Evolutionary conservation across 2,888 invertebrate genomes (phyloP), one percentile per base, ranked within the genome.

Genomic region (Lepidocyrtoides sp.): DNA sequence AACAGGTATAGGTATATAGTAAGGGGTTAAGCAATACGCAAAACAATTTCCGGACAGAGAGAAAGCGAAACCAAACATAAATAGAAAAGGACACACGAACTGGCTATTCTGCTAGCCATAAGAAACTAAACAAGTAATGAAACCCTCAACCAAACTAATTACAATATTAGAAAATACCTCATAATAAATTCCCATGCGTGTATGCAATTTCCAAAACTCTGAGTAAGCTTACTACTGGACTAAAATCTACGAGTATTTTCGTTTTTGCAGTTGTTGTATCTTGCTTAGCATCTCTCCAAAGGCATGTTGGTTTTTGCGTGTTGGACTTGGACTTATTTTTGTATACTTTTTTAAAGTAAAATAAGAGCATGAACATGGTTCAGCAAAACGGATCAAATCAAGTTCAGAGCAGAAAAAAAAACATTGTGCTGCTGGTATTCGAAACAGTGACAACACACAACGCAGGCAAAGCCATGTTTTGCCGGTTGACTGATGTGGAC

Each of bases 401-500:
- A 79, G 79, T 79, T 79, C 79, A 79, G n/a, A 12, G 32, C 54
- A 10, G 12, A 17, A 32, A 0, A 51, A 44, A 41, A 41, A 44
- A 72, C n/a, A 14, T 36, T 29, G 66, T n/a, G n/a, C n/a, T n/a
- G n/a, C n/a, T n/a, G n/a, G n/a, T n/a, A n/a, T n/a, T n/a, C 4
- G n/a, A 66, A 0, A 48, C 26, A 26, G 26, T 17, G 77, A 72
- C 17, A 44, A 26, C 29, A 48, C 54, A 79, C n/a, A 14, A 44
- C 20, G 12, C 23, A 79, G 54, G 54, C 54, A 57, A 29, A 29
- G 51, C 26, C 79, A 54, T 57, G 36, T 79, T 57, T 79, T 8
- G 17, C 57, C 12, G 57, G 79, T 63, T 82, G 82, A 82, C 63
- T 82, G 82, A 82, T 82, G 82, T 60, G 63, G 63, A 79, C 79